Evolutionary conservation across 2,797 vertebrate genomes (phyloP), one percentile per base, ranked within the genome.

Genomic region (Spea hammondii): DNA sequence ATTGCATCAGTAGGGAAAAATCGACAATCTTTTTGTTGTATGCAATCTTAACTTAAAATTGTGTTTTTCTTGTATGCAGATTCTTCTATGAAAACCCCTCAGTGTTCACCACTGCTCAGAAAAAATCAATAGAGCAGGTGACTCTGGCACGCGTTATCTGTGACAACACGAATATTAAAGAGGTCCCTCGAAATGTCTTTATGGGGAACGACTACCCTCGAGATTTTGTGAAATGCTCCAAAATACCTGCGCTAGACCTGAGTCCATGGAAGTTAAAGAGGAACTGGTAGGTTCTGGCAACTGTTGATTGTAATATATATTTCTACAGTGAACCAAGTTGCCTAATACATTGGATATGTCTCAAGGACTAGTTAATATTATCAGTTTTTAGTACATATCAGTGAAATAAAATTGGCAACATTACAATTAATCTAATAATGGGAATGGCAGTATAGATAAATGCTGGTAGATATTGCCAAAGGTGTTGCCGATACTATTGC

Each of bases 51-150:
- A 55, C 13, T 55, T 55, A 8, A 55, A 8, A 4, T 13, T 13
- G 13, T 59, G 13, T 59, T 44, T 6, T 44, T 59, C 57, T 13
- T 17, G 4, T 11, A 12, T 48, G 8, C n/a, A 98, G 96, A 70
- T 89, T 97, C 85, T 98, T 95, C 95, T 93, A 92, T 87, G 88
- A 96, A 90, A 95, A 91, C 0, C 81, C 45, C 0, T 93, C 91
- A 0, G 87, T 95, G 74, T 98, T 99, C 87, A 93, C 90, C 0
- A 0, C 0, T 0, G 64, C 55, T 8, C 95, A 97, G 84, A 84
- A 68, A 65, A 0, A 2, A 0, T 87, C 92, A 12, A 84, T 98
- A 49, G 53, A 57, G 53, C 54, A 76, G 1, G 70, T 86, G 65
- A 88, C 87, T 0, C 65, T 98, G 66, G 86, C 93, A 0, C 87